Conservation (phyloP, 2,797 vertebrate genomes). For the Hydrocynus forskahlii region DNA sequence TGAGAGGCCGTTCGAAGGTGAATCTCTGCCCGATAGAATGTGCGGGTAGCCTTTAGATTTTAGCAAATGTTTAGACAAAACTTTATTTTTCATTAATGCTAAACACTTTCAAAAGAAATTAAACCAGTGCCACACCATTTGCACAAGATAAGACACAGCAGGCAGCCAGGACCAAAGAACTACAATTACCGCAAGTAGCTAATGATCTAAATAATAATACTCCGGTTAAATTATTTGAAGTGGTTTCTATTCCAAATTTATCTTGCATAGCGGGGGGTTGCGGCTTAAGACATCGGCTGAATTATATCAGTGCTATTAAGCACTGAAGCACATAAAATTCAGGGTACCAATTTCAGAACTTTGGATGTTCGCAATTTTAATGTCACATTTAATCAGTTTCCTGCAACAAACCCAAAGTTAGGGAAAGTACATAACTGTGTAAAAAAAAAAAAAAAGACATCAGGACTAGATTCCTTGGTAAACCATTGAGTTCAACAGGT, state of each 20-base stretch:
- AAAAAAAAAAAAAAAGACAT: too few species aligned
- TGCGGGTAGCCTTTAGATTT: background rate
- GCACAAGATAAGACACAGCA: background rate
- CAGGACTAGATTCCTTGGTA: too few species aligned
- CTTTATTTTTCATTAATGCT: too few species aligned
- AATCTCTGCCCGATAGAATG: too few species aligned
- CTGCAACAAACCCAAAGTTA: too few species aligned
- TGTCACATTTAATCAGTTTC: background rate
- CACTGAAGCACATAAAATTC: background rate
- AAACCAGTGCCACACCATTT: background rate
- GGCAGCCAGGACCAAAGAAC: background rate
- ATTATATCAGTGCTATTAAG: background rate
- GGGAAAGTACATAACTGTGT: too few species aligned
- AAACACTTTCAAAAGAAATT: background rate
- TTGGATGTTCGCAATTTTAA: background rate
- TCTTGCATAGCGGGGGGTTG: background rate
- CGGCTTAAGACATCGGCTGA: background rate
- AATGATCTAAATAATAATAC: background rate
- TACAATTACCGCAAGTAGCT: background rate
- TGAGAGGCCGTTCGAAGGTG: too few species aligned
- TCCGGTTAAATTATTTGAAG: background rate
- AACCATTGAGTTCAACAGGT: too few species aligned
- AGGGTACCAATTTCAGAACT: background rate
- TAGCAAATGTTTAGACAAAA: background rate
- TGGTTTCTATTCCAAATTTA: background rate